phyloP scores from a whole-genome alignment of 1,140 invertebrate species.

The Neotoxoptera formosana region DNA sequence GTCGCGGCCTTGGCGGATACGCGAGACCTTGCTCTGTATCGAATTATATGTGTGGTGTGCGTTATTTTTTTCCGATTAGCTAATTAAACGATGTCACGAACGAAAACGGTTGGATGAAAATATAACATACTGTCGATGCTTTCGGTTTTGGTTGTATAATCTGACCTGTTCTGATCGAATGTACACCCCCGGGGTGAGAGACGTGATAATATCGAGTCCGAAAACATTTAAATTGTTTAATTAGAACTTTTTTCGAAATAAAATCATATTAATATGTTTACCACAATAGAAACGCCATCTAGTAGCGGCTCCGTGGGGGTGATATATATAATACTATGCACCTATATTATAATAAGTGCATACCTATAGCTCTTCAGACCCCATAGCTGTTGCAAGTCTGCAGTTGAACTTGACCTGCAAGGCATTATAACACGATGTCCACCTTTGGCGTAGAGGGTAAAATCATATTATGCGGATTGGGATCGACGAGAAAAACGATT shows the following conservation, averaged over 20 bases:
- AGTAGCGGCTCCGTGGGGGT: background rate
- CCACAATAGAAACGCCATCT: background rate
- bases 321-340: too few relatives aligned
- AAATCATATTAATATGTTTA: background rate
- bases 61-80: conserved; percentile 11
- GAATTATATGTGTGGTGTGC: background rate
- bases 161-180: background rate
- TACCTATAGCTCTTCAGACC: too few relatives aligned
- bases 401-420: too few relatives aligned
- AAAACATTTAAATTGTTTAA: background rate
- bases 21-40: conserved; percentile 49
- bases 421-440: too few relatives aligned
- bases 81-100: conserved; percentile 26
- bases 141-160: background rate
- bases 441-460: too few relatives aligned
- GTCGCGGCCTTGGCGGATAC: conserved; percentile 16
- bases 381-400: too few relatives aligned
- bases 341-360: too few relatives aligned
- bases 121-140: background rate
- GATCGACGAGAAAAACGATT: background rate
- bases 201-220: background rate
- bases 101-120: background rate
- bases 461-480: too few relatives aligned
- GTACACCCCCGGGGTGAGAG: background rate
- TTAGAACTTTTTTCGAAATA: background rate